These are phyloP conservation scores for Sula dactylatra DNA, from an alignment of 2,113 vertebrate species.

Conservation along the genomic window DNA sequence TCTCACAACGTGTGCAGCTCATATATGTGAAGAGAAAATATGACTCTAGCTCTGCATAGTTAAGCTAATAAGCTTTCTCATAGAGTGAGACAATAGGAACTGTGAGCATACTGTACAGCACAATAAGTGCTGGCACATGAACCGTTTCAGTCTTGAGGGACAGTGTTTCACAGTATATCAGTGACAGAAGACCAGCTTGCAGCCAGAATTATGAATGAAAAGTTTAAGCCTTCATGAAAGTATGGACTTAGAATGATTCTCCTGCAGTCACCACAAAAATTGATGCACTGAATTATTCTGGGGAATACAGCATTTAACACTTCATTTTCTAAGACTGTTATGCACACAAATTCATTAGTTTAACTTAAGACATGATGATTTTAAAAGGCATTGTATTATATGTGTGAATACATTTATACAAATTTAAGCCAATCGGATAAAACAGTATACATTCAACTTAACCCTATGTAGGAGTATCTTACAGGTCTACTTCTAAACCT, in stretches of 20 bases:
- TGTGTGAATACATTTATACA: background rate
- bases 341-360: background rate
- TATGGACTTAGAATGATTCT: background rate
- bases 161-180: conserved; percentile 44
- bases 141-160: conserved; percentile 51
- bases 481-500: background rate
- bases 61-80: conserved; percentile 56
- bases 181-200: conserved; percentile 46
- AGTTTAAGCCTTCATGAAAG: background rate
- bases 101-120: conserved; percentile 49
- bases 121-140: conserved; percentile 54
- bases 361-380: background rate
- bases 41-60: conserved; percentile 12
- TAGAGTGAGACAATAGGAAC: conserved; percentile 49
- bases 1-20: background rate
- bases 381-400: background rate
- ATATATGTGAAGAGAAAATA: conserved; percentile 28
- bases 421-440: background rate
- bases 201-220: conserved; percentile 58
- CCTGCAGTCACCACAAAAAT: background rate
- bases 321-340: background rate
- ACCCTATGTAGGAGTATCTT: background rate
- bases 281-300: background rate
- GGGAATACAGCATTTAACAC: background rate
- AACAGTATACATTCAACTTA: background rate